Evolutionary conservation across 2,888 invertebrate genomes (phyloP), one percentile per base, ranked within the genome.

Genomic region (Ophion costatus): DNA sequence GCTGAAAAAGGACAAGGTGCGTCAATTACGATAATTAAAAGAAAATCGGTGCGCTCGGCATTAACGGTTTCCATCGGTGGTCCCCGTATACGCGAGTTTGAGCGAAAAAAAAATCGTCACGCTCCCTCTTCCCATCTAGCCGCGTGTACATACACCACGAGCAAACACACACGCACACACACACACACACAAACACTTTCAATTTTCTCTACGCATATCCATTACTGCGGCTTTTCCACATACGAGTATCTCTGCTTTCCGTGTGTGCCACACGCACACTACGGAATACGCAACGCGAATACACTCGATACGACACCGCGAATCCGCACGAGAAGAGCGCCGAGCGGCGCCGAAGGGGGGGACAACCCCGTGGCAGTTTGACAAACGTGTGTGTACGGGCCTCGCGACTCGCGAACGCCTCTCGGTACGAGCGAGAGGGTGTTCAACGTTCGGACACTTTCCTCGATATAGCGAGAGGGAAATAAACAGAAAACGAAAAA

Each of bases 1-100:
- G 86, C 89, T 88, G 71, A 93, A 91, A 89, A 93, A 93, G 88
- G 92, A 93, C 87, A 93, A 93, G 92, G 92, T 93, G 91, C 89
- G 90, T 91, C 85, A 78, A 83, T 84, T 76, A 84, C 86, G 86
- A 73, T 45, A 45, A 45, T 87, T 87, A 80, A 81, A 77, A 59
- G 67, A 29, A 4, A 29, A 81, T 63, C 79, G 59, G 70, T 78
- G 79, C 79, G 86, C 77, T 45, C 45, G 45, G 57, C 33, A 57
- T 69, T 64, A 64, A 82, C 82, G 71, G 80, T 80, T 80, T 67
- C 73, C 61, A 71, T 73, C 82, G 77, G 80, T 82, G 82, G 51
- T 80, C 59, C 66, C 59, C 69, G 78, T 85, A 66, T 59, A 38
- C 74, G 70, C 45, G 45, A 45, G 73, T 64, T 64, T 61, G 71